phyloP scores from a whole-genome alignment of 2,113 vertebrate species.

The Isichthys henryi region DNA sequence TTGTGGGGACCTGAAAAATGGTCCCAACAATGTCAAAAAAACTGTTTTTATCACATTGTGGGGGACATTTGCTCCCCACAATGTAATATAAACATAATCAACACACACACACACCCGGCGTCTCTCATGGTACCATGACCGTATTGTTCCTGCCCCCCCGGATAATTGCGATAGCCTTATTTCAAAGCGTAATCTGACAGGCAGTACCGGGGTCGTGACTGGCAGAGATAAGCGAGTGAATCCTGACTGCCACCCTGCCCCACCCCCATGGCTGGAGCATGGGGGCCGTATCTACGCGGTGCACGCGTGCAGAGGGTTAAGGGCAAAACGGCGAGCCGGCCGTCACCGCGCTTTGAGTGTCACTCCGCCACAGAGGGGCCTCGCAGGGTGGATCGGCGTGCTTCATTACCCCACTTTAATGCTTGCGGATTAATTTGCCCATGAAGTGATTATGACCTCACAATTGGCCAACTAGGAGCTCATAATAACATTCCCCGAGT shows the following conservation, averaged over 20 bases:
- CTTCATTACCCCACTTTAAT: conserved; percentile 43
- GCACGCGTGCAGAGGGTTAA: conserved; percentile 27
- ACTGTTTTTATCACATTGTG: no score
- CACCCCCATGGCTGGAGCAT: conserved; percentile 13
- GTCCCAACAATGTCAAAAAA: no score
- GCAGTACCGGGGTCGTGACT: conserved; percentile 33
- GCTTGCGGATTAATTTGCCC: conserved; percentile 51
- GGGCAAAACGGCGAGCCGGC: conserved; percentile 7
- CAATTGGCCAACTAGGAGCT: conserved; percentile 57
- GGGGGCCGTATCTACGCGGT: conserved; percentile 20
- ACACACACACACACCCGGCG: background rate
- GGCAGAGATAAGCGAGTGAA: conserved; percentile 21
- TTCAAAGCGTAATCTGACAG: conserved; percentile 33
- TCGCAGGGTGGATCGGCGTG: background rate
- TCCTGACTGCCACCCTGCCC: background rate
- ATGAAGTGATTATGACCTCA: conserved; percentile 50
- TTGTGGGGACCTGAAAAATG: no score
- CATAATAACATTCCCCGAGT: conserved; percentile 53
- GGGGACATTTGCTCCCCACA: no score
- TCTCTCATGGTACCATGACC: background rate
- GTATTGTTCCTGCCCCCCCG: background rate
- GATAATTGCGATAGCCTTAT: conserved; percentile 20
- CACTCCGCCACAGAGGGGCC: background rate
- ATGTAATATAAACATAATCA: no score
- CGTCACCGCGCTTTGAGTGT: conserved; percentile 16